Conservation (phyloP, 1,140 invertebrate species). For the Holcopasites calliopsidis region DNA sequence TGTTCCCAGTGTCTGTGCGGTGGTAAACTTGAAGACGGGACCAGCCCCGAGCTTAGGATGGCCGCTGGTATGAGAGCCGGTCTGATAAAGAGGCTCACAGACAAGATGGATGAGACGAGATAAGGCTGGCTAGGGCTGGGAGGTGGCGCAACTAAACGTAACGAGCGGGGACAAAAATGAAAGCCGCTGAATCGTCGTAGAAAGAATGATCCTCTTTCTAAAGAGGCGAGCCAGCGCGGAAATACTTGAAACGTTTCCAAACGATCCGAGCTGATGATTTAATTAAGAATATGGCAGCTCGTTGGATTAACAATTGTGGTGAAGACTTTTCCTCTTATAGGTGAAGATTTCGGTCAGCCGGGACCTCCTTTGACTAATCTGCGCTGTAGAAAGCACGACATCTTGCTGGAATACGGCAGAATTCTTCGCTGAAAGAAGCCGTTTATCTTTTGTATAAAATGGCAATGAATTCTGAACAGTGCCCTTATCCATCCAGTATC, state of each 20-base stretch:
- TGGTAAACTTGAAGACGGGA: constrained; percentile 10
- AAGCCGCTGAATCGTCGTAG: background rate
- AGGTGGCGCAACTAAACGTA: background rate
- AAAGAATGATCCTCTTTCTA: background rate
- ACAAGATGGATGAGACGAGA: constrained; percentile 52
- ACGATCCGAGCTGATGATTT: background rate
- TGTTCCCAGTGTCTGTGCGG: constrained; percentile 27
- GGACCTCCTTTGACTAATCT: constrained; percentile 1
- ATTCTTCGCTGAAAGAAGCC: background rate
- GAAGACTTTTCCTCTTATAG: background rate
- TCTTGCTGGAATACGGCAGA: background rate
- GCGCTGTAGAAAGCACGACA: no score
- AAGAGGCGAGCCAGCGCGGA: no score
- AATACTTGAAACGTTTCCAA: background rate
- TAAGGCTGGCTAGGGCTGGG: constrained; percentile 7
- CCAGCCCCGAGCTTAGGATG: background rate
- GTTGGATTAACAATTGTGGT: constrained; percentile 7
- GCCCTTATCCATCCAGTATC: background rate
- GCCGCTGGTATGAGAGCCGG: background rate
- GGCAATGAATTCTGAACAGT: background rate
- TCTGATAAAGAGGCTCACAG: constrained; percentile 38
- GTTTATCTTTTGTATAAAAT: constrained; percentile 30
- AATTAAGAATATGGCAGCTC: constrained; percentile 40
- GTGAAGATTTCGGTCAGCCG: background rate
- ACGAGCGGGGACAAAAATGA: background rate